Evolutionary conservation across 1,140 invertebrate species (phyloP).

Genomic region (Pomacea maculata): DNA sequence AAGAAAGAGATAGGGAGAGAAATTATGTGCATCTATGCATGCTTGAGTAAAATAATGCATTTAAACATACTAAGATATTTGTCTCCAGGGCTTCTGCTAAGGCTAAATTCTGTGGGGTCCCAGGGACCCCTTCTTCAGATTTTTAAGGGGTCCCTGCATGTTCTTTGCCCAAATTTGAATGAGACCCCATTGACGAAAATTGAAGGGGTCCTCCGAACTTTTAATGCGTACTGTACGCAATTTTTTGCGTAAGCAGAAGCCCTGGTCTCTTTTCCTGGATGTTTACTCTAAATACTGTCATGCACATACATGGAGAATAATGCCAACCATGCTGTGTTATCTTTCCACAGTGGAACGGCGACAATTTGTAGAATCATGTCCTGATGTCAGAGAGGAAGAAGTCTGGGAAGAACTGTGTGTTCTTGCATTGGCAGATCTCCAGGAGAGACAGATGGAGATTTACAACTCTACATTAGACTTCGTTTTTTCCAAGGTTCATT

Average conservation of each 20-base stretch:
- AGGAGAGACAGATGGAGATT: constrained; percentile 48
- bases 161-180: too few species aligned
- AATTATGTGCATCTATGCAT: not conserved
- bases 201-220: too few species aligned
- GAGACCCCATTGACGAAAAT: too few species aligned
- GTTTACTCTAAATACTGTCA: not conserved
- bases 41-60: not conserved
- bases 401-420: constrained; percentile 45
- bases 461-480: constrained; percentile 36
- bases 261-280: not conserved
- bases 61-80: not conserved
- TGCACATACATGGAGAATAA: not conserved
- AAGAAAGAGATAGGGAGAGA: not conserved
- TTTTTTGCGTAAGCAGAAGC: too few species aligned
- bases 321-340: not conserved
- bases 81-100: too few species aligned
- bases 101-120: too few species aligned
- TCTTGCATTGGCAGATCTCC: constrained; percentile 48
- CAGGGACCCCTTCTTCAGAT: too few species aligned
- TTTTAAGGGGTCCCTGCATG: too few species aligned
- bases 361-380: constrained; percentile 18
- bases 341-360: constrained; percentile 43
- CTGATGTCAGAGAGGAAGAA: constrained; percentile 27
- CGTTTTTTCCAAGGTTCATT: constrained; percentile 42
- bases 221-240: too few species aligned